Base-by-base conservation (phyloP, 2,888 invertebrate species). In the Drosophila sordidula region DNA sequence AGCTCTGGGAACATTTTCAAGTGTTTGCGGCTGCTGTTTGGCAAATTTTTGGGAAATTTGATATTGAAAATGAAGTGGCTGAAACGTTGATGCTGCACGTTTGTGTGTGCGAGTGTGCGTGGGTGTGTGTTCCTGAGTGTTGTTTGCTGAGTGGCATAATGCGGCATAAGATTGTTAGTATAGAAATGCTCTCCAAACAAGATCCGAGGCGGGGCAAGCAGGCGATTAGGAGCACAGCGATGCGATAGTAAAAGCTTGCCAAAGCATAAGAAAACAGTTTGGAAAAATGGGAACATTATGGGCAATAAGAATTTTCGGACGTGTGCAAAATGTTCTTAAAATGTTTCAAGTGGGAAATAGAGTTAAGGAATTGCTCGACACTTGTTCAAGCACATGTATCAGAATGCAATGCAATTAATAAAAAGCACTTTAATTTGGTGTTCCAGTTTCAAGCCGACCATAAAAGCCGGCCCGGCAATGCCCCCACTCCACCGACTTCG, bases 11-110 rank as follows among this genome's bases (percentile, higher is more conserved):
- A 86, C 68, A 71, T 75, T 68, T 80, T 84, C 85, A 87, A 86
- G 89, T 86, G 85, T 81, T 86, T 86, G 85, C 89, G 85, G 87
- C 85, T 89, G 85, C 69, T 88, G 70, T 69, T 78, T 73, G 74
- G 58, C 51, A 51, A 67, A 41, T 70, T 70, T 70, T 75, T 55
- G 55, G 59, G 87, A 79, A 86, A 84, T 86, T 82, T 70, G 89
- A 84, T 84, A 86, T 80, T 51, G 75, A 72, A 75, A 75, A 83
- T 88, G 75, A 86, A 88, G 87, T 77, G 83, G 68, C 65, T 69
- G 57, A 56, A 66, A 61, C 47, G 49, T 36, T 42, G 52, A 29
- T 44, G 51, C 39, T 42, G 18, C 49, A 26, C 6, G 26, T 26
- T 39, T 32, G 12, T 59, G 39, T 45, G 18, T 29, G 38, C 34